Percentiles rank a stretch among this genome's conserved stretches.
Evolutionary conservation across 1,140 invertebrate genomes (phyloP).

Genomic region (Atta colombica): DNA sequence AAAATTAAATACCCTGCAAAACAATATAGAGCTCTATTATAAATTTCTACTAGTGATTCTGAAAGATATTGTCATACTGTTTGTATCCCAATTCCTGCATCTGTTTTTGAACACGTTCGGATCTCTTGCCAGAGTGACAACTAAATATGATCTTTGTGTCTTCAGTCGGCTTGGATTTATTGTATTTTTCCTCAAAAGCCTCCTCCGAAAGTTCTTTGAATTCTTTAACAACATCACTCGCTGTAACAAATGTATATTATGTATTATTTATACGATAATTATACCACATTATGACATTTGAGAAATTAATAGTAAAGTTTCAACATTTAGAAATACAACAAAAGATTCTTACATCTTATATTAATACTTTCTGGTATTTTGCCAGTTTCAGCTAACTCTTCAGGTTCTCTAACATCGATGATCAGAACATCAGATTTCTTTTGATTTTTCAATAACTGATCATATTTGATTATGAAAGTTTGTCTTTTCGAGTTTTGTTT

Average conservation of each 20-base stretch:
- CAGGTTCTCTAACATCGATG: constrained; percentile 90
- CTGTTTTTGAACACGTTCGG: constrained; percentile 86
- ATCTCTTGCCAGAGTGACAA: constrained; percentile 88
- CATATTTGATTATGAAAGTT: no score
- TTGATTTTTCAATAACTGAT: no score
- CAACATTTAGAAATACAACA: constrained; percentile 29
- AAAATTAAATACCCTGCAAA: constrained; percentile 82
- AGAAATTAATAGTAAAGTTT: constrained; percentile 56
- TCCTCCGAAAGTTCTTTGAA: constrained; percentile 78
- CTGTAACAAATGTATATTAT: constrained; percentile 72
- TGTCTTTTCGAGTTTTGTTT: background rate
- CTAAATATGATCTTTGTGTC: constrained; percentile 88
- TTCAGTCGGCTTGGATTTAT: constrained; percentile 86
- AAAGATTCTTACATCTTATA: constrained; percentile 88
- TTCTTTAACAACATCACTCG: constrained; percentile 79
- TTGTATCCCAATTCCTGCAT: constrained; percentile 88
- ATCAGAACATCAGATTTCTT: constrained; percentile 82
- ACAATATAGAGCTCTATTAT: background rate
- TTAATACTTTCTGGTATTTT: constrained; percentile 90
- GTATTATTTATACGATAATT: background rate
- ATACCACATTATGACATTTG: constrained; percentile 2
- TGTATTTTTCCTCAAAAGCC: constrained; percentile 84
- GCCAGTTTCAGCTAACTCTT: constrained; percentile 89
- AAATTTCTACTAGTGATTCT: background rate
- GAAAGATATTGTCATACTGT: constrained; percentile 83